Evolutionary conservation across 2,113 vertebrate species (phyloP), one percentile per base, ranked within the genome.

Genomic region (Zosterops japonicus): DNA sequence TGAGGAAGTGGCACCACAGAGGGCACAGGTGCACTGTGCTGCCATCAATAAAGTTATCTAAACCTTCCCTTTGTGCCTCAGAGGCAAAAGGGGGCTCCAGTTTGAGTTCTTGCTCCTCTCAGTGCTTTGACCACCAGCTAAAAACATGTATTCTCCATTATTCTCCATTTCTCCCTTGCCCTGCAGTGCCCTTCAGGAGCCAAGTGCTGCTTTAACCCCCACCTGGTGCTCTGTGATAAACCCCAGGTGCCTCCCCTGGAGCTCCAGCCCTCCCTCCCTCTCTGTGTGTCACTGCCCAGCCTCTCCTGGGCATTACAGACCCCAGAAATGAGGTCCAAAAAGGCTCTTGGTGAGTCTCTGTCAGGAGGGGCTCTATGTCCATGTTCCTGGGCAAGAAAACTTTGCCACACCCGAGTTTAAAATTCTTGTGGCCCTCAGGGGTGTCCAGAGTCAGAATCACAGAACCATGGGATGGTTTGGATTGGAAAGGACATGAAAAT

Each of bases 291-390:
- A 11, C 21, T 21, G 7, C 39, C 28, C 33, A 68, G 29, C 44
- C 42, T 47, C 61, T 50, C 29, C 6, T 6, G 15, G 7, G 14
- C 6, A 3, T 2, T 2, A 22, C 27, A 68, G 1, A 56, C 4
- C 3, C 28, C 41, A 47, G 7, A 52, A 8, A 1, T 12, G 0
- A 0, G 23, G 9, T 13, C 29, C 18, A 23, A 6, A 69, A 17
- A 55, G 11, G 29, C 25, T 41, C 63, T 6, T 16, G 11, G 7
- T 31, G 7, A 1, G 2, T 7, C 9, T 36, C 35, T 42, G 16
- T 2, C 70, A 47, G 24, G 11, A 41, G 10, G 8, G 17, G 14
- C 0, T 60, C 0, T 14, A 12, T 3, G 5, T 3, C 29, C 41
- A 2, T 1, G 1, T 5, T 21, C 16, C 56, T 41, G 21, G 12